These are phyloP conservation scores for Andrena dorsata DNA, from an alignment of 2,888 invertebrate genomes.

Conservation along the genomic window DNA sequence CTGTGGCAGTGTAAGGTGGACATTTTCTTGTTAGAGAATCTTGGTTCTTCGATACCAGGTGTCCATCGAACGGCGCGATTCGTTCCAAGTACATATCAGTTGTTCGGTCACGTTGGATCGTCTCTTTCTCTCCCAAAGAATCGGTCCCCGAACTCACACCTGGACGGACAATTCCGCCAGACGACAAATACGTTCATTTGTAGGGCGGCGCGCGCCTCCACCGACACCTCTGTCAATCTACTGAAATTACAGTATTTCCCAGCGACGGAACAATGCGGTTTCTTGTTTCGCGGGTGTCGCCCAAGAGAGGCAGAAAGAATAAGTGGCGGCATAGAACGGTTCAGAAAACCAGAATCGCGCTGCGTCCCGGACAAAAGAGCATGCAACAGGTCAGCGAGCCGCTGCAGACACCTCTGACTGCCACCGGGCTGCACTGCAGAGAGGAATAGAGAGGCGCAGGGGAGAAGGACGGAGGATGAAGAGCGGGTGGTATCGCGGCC, in stretches of 20 bases:
- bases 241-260: conserved; percentile 77
- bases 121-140: not conserved
- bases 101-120: no score
- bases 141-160: not conserved
- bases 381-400: conserved; percentile 80
- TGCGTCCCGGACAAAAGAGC: conserved; percentile 78
- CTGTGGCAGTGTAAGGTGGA: not conserved
- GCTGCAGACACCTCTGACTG: conserved; percentile 68
- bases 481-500: conserved; percentile 8
- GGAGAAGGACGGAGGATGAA: conserved; percentile 24
- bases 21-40: no score
- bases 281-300: conserved; percentile 78
- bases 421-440: conserved; percentile 32
- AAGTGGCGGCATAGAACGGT: conserved; percentile 74
- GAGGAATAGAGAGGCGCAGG: not conserved
- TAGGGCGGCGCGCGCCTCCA: not conserved
- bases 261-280: conserved; percentile 77
- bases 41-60: no score
- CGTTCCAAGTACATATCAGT: no score
- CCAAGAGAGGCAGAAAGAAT: conserved; percentile 75
- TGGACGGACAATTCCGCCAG: not conserved
- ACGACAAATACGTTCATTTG: conserved; percentile 2
- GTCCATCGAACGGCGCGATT: no score
- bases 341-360: conserved; percentile 72
- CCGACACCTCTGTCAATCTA: conserved; percentile 62